Base-by-base conservation (phyloP, 1,140 invertebrate genomes). In the Macrocentrus cingulum region DNA sequence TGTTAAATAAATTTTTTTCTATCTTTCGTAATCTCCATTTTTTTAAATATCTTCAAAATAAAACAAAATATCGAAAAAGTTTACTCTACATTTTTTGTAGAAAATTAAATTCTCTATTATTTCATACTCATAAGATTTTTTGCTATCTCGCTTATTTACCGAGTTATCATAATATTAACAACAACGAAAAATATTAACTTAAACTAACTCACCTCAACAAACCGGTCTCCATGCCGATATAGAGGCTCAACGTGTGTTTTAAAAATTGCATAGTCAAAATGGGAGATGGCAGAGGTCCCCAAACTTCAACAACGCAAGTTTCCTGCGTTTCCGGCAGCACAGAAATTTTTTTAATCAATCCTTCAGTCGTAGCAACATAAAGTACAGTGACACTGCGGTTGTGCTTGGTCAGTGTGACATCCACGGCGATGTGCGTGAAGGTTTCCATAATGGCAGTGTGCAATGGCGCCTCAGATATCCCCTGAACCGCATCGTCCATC, bases 401-500 rank as follows among this genome's bases (percentile, higher is more conserved):
- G 8, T 82, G 69, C 71, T 91, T 91, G 0, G 88, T 89, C 1
- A 82, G 71, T 4, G 91, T 82, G 8, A 87, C 83, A 68, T 94
- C 90, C 2, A 92, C 84, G 0, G 91, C 89, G 15, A 95, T 86
- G 68, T 92, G 89, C 0, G 85, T 89, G 68, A 91, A 90, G 7
- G 85, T 84, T 74, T 94, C 89, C 48, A 90, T 79, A 9, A 85
- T 84, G 0, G 84, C 79, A 11, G 86, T 83, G 59, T 91, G 86
- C 0, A 94, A 67, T 0, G 95, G 94, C 19, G 82, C 71, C 1
- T 83, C 73, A 0, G 84, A 85, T 2, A 84, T 84, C 0, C 91
- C 85, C 61, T 91, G 89, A 0, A 97, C 88, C 2, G 93, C 87
- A 55, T 85, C 81, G 70, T 95, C 89, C 93, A 96, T 95, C 45